phyloP scores from a whole-genome alignment of 2,888 invertebrate genomes.

The Dicyrtoma fusca region DNA sequence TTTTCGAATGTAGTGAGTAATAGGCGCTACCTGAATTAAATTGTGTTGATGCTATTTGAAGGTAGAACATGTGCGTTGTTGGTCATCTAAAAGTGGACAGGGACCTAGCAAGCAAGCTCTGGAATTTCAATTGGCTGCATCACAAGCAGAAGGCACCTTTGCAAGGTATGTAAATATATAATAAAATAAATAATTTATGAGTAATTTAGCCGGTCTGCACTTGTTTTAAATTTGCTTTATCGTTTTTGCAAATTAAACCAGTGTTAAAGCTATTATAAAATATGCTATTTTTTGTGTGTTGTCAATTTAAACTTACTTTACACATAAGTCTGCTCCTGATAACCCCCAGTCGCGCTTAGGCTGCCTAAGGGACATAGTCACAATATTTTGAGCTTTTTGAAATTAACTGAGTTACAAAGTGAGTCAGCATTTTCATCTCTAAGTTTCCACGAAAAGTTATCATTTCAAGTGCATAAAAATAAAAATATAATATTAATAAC shows the following conservation, averaged over 20 bases:
- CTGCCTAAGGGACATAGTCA: no score
- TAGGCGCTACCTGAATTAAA: no score
- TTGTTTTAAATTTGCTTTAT: no score
- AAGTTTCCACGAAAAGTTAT: no score
- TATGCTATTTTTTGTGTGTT: no score
- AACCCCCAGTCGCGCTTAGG: neutral
- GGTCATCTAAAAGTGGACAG: slow-evolving; percentile 15
- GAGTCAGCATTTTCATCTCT: no score
- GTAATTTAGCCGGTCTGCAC: neutral
- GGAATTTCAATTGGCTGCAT: slow-evolving; percentile 54
- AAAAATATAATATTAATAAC: slow-evolving; percentile 6
- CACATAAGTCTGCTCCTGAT: neutral
- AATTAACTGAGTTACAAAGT: no score
- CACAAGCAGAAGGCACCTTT: slow-evolving; percentile 45
- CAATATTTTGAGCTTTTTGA: no score
- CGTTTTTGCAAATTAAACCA: no score
- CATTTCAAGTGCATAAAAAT: neutral
- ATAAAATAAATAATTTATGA: neutral
- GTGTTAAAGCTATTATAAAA: no score
- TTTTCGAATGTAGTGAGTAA: no score
- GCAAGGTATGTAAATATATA: slow-evolving; percentile 43
- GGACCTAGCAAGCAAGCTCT: slow-evolving; percentile 50
- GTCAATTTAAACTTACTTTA: neutral
- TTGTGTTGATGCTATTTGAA: no score
- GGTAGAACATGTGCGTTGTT: neutral